phyloP scores from a whole-genome alignment of 2,113 vertebrate species.

The Macrotus californicus region DNA sequence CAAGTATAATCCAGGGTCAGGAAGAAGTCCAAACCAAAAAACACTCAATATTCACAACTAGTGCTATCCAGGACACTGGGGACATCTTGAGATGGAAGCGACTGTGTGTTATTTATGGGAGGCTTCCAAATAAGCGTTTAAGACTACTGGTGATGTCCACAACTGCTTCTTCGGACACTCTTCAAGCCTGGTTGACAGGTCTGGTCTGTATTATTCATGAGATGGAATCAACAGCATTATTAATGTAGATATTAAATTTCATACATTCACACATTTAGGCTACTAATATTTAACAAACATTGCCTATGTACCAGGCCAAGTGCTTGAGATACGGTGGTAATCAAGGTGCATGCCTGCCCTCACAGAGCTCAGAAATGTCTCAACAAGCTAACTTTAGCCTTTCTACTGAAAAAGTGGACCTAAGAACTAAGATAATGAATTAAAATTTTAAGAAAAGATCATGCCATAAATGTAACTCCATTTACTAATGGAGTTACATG shows the following conservation, averaged over 20 bases:
- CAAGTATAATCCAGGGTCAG: background rate
- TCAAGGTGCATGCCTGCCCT: background rate
- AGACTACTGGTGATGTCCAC: background rate
- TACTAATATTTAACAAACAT: background rate
- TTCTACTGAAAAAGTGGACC: background rate
- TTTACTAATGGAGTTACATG: no score
- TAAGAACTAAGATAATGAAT: background rate
- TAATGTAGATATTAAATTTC: background rate
- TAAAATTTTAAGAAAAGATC: conserved; percentile 23
- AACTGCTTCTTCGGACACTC: conserved; percentile 20
- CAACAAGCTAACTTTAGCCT: background rate
- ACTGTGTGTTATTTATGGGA: background rate
- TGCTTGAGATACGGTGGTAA: background rate
- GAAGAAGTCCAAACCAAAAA: background rate
- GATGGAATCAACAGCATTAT: background rate
- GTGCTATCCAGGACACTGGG: background rate
- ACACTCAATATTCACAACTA: background rate
- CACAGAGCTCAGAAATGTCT: background rate
- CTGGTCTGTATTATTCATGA: background rate
- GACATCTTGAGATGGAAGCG: background rate
- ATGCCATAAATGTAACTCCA: background rate
- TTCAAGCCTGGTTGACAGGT: background rate
- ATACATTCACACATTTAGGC: background rate
- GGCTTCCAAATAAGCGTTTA: conserved; percentile 1
- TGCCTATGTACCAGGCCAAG: background rate